These are phyloP conservation scores for Eristalis tenax DNA, from an alignment of 2,888 invertebrate genomes.

Conservation along the genomic window DNA sequence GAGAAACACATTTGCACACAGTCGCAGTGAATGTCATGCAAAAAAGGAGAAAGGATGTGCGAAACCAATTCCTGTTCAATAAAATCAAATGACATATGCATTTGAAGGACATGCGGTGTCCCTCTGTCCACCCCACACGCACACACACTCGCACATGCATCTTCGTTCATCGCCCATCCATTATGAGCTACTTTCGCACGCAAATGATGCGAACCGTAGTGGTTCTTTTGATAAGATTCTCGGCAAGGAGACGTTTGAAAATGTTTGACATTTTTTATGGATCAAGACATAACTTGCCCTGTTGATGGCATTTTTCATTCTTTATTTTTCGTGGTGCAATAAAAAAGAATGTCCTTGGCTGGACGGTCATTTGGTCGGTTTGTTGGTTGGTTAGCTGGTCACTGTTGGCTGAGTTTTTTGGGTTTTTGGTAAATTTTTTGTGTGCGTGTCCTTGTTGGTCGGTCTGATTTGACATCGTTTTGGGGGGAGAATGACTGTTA, in stretches of 20 bases:
- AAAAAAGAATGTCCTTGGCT: constrained; percentile 15
- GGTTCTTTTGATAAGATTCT: not conserved
- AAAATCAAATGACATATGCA: constrained; percentile 24
- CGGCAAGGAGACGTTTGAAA: not conserved
- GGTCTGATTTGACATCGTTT: not conserved
- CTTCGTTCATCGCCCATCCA: not conserved
- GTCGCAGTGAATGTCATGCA: not conserved
- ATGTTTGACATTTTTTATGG: not conserved
- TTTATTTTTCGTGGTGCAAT: not conserved
- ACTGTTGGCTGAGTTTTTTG: constrained; percentile 35
- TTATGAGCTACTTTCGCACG: not conserved
- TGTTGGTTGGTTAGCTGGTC: not conserved
- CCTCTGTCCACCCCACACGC: not conserved
- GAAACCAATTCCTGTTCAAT: constrained; percentile 17
- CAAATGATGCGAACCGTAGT: not conserved
- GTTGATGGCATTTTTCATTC: not conserved
- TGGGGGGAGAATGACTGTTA: constrained; percentile 9
- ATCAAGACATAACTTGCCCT: not conserved
- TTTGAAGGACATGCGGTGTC: not conserved
- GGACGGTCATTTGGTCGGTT: too few relatives aligned
- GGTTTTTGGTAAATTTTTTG: constrained; percentile 2
- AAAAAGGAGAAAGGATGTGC: constrained; percentile 3
- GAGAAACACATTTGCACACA: not conserved
- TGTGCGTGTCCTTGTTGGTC: constrained; percentile 4
- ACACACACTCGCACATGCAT: too few relatives aligned